These are phyloP conservation scores for Indicator maculatus DNA, from an alignment of 2,113 vertebrate genomes.

Conservation along the genomic window DNA sequence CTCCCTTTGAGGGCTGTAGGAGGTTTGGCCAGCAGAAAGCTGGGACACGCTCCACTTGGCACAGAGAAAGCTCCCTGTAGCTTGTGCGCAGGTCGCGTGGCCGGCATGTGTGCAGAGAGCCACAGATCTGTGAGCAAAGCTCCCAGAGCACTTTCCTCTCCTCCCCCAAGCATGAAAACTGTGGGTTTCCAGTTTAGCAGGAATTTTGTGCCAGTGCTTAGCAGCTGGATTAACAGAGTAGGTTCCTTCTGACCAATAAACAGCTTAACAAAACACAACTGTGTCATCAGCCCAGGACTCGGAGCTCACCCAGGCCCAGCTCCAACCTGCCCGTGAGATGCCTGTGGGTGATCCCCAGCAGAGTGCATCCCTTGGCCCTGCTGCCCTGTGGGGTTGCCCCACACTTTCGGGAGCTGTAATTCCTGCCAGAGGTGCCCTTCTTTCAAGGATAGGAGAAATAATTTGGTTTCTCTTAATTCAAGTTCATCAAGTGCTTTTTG, in stretches of 20 bases:
- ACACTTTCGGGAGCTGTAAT: neutral
- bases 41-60: neutral
- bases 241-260: neutral
- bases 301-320: neutral
- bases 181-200: neutral
- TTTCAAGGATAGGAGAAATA: neutral
- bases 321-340: too few species aligned
- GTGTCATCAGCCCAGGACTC: fast-evolving
- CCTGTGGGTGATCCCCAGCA: neutral
- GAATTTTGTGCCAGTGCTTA: neutral
- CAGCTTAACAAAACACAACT: neutral
- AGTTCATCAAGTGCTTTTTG: neutral
- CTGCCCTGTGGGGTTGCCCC: neutral
- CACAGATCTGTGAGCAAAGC: fast-evolving
- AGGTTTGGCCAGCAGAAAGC: neutral
- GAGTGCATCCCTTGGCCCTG: neutral
- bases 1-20: neutral
- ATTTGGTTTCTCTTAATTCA: neutral
- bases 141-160: neutral
- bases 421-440: neutral
- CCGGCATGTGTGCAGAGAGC: neutral
- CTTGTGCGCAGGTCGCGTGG: neutral
- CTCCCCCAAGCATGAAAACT: neutral
- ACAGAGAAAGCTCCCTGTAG: neutral
- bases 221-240: neutral